A percentile compares a stretch with the other conserved stretches of the same genome.
Evolutionary conservation across 2,888 invertebrate genomes (phyloP).

Genomic region (Acleris literana): DNA sequence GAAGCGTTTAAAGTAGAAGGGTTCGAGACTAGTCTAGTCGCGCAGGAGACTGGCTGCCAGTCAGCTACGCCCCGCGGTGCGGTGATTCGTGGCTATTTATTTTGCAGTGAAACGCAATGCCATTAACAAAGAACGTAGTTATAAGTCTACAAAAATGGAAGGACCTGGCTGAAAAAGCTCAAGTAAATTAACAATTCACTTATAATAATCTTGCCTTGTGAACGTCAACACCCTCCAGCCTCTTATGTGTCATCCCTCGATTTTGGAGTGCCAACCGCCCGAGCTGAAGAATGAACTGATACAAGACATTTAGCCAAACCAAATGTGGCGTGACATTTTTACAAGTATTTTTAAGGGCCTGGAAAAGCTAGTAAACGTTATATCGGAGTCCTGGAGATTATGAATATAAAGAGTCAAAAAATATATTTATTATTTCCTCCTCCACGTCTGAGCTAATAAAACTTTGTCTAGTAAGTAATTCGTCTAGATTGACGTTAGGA

Average conservation of each 20-base stretch:
- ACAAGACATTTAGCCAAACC: slow-evolving; percentile 40
- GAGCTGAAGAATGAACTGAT: slow-evolving; percentile 70
- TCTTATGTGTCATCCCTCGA: slow-evolving; percentile 68
- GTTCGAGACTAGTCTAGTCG: slow-evolving; percentile 2
- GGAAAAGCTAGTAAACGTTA: not conserved
- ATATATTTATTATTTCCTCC: too few species aligned
- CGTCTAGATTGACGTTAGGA: too few species aligned
- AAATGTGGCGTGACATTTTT: slow-evolving; percentile 1
- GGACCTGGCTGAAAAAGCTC: slow-evolving; percentile 18
- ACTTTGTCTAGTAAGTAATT: too few species aligned
- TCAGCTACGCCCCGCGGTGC: slow-evolving; percentile 6
- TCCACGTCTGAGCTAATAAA: too few species aligned
- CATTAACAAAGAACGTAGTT: slow-evolving; percentile 46
- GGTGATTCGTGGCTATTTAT: slow-evolving; percentile 3
- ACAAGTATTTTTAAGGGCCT: not conserved
- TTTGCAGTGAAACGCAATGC: slow-evolving; percentile 30
- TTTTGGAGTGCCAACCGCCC: slow-evolving; percentile 63
- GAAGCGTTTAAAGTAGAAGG: not conserved
- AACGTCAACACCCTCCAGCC: slow-evolving; percentile 62
- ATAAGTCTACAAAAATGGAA: slow-evolving; percentile 26
- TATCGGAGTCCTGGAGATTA: too few species aligned
- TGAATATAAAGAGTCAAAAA: too few species aligned
- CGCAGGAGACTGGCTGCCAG: not conserved
- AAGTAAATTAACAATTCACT: slow-evolving; percentile 4
- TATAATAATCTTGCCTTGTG: slow-evolving; percentile 59